Percentiles rank a stretch among this genome's conserved stretches.
phyloP scores from a whole-genome alignment of 2,797 vertebrate species.

The Phrynocephalus guinanensis region DNA sequence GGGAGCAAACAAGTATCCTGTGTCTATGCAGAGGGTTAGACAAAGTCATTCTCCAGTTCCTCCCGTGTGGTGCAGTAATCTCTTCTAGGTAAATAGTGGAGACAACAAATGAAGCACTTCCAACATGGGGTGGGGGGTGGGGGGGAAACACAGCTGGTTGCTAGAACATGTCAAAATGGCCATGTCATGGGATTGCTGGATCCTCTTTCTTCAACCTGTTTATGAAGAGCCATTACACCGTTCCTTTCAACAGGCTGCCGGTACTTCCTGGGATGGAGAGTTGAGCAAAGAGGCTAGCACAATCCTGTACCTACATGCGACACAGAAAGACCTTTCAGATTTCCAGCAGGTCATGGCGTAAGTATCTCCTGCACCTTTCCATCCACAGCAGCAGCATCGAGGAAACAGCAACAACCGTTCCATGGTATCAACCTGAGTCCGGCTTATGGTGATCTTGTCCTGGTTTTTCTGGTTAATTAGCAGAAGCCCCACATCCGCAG shows the following conservation, averaged over 20 bases:
- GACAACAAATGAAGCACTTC: not conserved
- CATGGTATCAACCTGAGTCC: too few species aligned
- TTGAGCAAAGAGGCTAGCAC: constrained; percentile 87
- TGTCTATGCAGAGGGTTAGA: not conserved
- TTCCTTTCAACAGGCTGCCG: constrained; percentile 63
- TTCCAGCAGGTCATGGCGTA: constrained; percentile 96
- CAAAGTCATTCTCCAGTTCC: not conserved
- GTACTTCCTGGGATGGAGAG: constrained; percentile 87
- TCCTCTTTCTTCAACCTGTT: not conserved
- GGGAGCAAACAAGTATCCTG: not conserved
- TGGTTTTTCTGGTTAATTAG: too few species aligned
- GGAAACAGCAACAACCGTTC: not conserved
- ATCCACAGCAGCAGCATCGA: not conserved
- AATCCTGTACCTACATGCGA: constrained; percentile 90
- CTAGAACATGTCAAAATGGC: not conserved
- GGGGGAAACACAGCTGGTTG: not conserved
- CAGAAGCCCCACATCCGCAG: too few species aligned
- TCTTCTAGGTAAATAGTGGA: not conserved
- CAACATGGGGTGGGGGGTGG: not conserved
- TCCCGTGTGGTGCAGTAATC: not conserved
- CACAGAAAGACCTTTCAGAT: constrained; percentile 92
- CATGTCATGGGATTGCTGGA: not conserved
- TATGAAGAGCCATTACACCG: fast-evolving
- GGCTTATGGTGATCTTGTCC: too few species aligned
- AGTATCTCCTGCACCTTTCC: constrained; percentile 66